Conservation (phyloP, 2,113 vertebrate genomes). For the Pomatorhinus ruficollis region DNA sequence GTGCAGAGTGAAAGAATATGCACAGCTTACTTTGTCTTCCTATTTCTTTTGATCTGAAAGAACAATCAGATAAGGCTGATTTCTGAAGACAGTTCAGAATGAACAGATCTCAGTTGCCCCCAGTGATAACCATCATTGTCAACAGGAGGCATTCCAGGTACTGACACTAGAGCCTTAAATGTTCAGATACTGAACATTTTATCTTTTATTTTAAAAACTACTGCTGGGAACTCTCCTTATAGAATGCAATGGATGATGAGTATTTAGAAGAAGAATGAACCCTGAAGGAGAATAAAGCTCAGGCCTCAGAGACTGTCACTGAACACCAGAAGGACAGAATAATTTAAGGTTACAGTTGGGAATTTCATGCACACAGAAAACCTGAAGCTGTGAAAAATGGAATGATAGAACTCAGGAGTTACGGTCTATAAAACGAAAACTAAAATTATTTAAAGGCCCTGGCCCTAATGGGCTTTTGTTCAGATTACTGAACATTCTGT, state of each 20-base stretch:
- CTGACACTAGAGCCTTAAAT: constrained; percentile 73
- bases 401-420: background rate
- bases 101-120: constrained; percentile 71
- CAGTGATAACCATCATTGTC: constrained; percentile 73
- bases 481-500: background rate
- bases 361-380: constrained; percentile 39
- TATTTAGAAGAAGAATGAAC: constrained; percentile 76
- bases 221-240: constrained; percentile 79
- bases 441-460: background rate
- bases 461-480: background rate
- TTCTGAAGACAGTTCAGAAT: constrained; percentile 77
- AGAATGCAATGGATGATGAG: constrained; percentile 68
- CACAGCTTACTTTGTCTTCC: constrained; percentile 77
- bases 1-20: constrained; percentile 71
- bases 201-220: constrained; percentile 78
- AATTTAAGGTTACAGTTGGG: constrained; percentile 61
- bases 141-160: constrained; percentile 77
- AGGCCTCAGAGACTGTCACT: constrained; percentile 56
- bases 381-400: constrained; percentile 13
- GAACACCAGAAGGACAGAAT: constrained; percentile 65
- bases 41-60: constrained; percentile 78
- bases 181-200: constrained; percentile 71
- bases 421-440: background rate
- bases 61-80: constrained; percentile 79
- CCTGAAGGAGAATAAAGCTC: constrained; percentile 71